phyloP scores from a whole-genome alignment of 2,797 vertebrate species.

The Muscicapa comitata region DNA sequence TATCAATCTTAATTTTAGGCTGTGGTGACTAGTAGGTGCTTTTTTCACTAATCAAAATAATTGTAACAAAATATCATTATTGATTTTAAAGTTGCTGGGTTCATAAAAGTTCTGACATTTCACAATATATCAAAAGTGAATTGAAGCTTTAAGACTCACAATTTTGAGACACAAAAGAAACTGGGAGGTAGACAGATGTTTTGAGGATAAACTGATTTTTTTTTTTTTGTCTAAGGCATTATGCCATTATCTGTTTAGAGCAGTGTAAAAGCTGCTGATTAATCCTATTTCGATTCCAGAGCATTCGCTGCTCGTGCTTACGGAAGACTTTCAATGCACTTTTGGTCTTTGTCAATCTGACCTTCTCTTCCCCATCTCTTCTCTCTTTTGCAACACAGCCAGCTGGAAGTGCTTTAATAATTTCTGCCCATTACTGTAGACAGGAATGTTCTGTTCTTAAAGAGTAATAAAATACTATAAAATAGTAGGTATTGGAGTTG shows the following conservation, averaged over 20 bases:
- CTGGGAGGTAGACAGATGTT: conserved; percentile 73
- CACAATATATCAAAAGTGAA: conserved; percentile 51
- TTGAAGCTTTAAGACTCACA: conserved; percentile 11
- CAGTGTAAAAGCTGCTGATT: conserved; percentile 15
- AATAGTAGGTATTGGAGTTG: conserved; percentile 90
- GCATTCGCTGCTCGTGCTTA: conserved; percentile 17
- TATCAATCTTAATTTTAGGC: neutral
- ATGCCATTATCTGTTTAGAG: conserved; percentile 15
- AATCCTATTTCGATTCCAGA: conserved; percentile 35
- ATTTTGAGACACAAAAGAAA: conserved; percentile 60
- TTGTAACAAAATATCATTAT: conserved; percentile 31
- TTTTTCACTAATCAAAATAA: conserved; percentile 15
- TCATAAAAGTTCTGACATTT: conserved; percentile 16
- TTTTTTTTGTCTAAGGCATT: conserved; percentile 34
- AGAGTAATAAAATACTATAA: conserved; percentile 82
- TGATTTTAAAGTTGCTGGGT: neutral
- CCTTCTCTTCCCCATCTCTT: conserved; percentile 33
- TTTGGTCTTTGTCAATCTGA: conserved; percentile 46
- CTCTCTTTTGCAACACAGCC: conserved; percentile 44
- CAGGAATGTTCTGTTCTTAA: conserved; percentile 41
- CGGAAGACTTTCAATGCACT: conserved; percentile 72
- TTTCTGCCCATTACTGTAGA: conserved; percentile 55
- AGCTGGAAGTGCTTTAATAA: conserved; percentile 57
- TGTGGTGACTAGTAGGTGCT: neutral
- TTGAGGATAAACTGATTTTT: conserved; percentile 57